Conservation (phyloP, 2,113 vertebrate genomes). For the Rhinolophus sinicus region DNA sequence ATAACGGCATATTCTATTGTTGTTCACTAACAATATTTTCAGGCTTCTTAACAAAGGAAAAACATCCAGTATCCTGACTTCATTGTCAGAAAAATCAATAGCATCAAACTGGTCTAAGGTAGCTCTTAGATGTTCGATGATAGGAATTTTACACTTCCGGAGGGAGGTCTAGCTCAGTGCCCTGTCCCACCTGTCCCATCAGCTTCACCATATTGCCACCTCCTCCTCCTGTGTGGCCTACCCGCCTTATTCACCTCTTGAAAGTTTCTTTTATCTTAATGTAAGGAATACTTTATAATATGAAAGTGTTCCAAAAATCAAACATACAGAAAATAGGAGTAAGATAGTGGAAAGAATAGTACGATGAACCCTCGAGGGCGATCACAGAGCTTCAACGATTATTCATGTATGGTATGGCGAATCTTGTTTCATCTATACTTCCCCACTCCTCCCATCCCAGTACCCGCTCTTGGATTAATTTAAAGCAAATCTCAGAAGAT, state of each 20-base stretch:
- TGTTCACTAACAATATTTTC: conserved; percentile 96
- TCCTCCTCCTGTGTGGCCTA: too few species aligned
- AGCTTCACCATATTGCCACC: too few species aligned
- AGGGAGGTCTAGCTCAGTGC: too few species aligned
- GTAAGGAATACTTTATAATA: background rate
- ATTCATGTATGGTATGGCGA: background rate
- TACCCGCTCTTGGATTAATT: background rate
- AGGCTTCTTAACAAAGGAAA: conserved; percentile 94
- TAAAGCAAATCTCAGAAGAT: background rate
- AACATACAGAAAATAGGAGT: background rate
- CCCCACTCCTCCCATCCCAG: background rate
- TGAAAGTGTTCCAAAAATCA: background rate
- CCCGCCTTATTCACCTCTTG: too few species aligned
- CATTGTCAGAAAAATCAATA: conserved; percentile 98
- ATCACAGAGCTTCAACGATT: background rate
- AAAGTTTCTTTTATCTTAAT: background rate
- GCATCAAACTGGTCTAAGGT: conserved; percentile 98
- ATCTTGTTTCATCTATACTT: background rate
- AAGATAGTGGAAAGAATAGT: background rate
- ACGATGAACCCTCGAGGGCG: background rate
- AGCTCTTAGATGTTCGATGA: conserved; percentile 96
- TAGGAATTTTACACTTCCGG: conserved; percentile 95
- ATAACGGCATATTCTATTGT: conserved; percentile 96
- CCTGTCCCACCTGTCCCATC: too few species aligned
- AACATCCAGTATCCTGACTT: conserved; percentile 95